phyloP scores from a whole-genome alignment of 2,113 vertebrate genomes.

The Scortum barcoo region DNA sequence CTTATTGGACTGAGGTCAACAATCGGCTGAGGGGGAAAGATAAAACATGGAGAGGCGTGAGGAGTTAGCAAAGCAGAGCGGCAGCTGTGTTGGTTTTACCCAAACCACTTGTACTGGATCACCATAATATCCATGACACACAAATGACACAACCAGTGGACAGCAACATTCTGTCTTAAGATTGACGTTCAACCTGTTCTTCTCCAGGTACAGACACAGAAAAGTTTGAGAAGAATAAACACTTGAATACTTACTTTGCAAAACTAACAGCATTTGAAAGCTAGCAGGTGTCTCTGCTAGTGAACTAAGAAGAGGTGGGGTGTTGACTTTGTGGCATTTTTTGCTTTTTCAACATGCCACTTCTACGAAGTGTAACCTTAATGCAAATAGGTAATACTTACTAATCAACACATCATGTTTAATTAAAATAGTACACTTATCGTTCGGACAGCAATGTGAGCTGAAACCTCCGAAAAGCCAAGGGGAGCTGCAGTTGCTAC shows the following conservation, averaged over 20 bases:
- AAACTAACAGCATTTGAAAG: constrained; percentile 30
- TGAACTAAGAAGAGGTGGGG: constrained; percentile 55
- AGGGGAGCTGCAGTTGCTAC: neutral
- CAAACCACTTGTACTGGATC: constrained; percentile 43
- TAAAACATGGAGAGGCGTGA: constrained; percentile 1
- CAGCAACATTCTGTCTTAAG: constrained; percentile 45
- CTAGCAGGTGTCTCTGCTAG: constrained; percentile 42
- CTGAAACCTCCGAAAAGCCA: neutral
- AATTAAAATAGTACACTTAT: neutral
- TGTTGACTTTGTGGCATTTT: constrained; percentile 16
- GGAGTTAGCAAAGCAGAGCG: neutral
- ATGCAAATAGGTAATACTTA: neutral
- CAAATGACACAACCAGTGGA: constrained; percentile 46
- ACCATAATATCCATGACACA: constrained; percentile 60
- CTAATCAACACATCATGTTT: neutral
- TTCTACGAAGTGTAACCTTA: neutral
- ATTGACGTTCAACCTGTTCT: constrained; percentile 40
- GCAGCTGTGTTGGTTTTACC: constrained; percentile 12
- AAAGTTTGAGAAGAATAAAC: constrained; percentile 54
- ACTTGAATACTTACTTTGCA: constrained; percentile 37
- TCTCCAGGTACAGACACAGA: constrained; percentile 44
- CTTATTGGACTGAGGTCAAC: constrained; percentile 93
- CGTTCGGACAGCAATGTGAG: neutral
- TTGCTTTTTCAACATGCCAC: neutral
- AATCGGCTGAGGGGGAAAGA: constrained; percentile 85